phyloP scores from a whole-genome alignment of 2,797 vertebrate species.

The Macroramphosus scolopax region DNA sequence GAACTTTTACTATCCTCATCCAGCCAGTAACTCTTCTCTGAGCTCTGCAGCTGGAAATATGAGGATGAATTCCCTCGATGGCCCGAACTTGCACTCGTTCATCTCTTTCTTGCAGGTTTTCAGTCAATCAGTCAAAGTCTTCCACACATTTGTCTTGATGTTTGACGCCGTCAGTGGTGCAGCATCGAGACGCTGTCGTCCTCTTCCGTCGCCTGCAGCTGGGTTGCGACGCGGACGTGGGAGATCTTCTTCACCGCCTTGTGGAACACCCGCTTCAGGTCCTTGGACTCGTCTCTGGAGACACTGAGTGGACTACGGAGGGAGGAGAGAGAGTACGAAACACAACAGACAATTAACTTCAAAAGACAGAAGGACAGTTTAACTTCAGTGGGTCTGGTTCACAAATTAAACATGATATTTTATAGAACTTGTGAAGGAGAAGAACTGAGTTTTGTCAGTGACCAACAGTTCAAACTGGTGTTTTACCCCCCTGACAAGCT shows the following conservation, averaged over 20 bases:
- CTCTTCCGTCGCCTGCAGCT: slow-evolving; percentile 55
- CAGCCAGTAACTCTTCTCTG: background rate
- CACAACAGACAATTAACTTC: no score
- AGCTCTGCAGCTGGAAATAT: background rate
- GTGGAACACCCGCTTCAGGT: slow-evolving; percentile 69
- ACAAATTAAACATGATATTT: no score
- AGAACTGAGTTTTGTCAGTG: slow-evolving; percentile 75
- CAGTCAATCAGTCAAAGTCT: no score
- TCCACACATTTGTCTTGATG: no score
- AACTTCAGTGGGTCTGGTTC: no score
- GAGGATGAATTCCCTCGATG: no score
- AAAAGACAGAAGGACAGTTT: no score
- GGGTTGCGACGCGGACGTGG: slow-evolving; percentile 64
- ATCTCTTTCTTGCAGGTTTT: no score
- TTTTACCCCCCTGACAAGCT: background rate
- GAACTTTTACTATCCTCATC: slow-evolving; percentile 13
- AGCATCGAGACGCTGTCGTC: slow-evolving; percentile 64
- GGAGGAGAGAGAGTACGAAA: no score
- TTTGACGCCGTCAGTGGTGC: slow-evolving; percentile 59
- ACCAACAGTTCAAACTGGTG: slow-evolving; percentile 15
- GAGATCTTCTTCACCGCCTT: slow-evolving; percentile 76
- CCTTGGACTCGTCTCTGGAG: slow-evolving; percentile 26
- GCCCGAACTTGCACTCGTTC: no score
- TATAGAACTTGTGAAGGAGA: slow-evolving; percentile 73
- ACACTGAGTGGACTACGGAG: slow-evolving; percentile 8